Conservation (phyloP, 2,797 vertebrate genomes). For the Enteromius trimaculatus region DNA sequence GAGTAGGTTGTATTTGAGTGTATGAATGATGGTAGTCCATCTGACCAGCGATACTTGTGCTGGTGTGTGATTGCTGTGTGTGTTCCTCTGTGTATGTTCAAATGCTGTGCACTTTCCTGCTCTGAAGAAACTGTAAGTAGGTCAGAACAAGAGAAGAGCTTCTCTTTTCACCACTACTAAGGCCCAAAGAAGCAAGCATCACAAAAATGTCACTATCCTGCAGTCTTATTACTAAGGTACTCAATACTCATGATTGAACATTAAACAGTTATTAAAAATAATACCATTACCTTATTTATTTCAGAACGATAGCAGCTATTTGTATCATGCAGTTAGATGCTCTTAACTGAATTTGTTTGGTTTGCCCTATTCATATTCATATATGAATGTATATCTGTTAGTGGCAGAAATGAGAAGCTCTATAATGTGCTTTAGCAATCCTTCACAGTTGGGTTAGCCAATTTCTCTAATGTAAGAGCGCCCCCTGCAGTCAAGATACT, state of each 20-base stretch:
- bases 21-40: constrained; percentile 4
- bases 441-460: background rate
- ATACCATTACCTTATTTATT: background rate
- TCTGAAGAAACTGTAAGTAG: constrained; percentile 53
- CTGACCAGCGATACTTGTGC: constrained; percentile 7
- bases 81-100: constrained; percentile 29
- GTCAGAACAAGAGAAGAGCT: constrained; percentile 53
- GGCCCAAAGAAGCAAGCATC: constrained; percentile 19
- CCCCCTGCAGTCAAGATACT: constrained; percentile 33
- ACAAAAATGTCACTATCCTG: constrained; percentile 8
- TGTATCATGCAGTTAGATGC: background rate
- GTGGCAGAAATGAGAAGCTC: background rate
- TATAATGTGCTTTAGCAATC: background rate
- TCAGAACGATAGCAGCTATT: background rate
- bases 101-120: constrained; percentile 26
- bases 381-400: background rate
- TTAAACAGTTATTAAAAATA: background rate
- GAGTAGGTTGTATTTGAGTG: background rate
- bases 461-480: constrained; percentile 39
- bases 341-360: background rate
- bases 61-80: constrained; percentile 11
- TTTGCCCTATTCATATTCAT: background rate
- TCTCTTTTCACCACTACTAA: constrained; percentile 28
- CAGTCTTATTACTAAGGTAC: constrained; percentile 5
- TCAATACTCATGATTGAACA: background rate